phyloP scores from a whole-genome alignment of 1,140 invertebrate species.

The Pseudomyrmex gracilis region DNA sequence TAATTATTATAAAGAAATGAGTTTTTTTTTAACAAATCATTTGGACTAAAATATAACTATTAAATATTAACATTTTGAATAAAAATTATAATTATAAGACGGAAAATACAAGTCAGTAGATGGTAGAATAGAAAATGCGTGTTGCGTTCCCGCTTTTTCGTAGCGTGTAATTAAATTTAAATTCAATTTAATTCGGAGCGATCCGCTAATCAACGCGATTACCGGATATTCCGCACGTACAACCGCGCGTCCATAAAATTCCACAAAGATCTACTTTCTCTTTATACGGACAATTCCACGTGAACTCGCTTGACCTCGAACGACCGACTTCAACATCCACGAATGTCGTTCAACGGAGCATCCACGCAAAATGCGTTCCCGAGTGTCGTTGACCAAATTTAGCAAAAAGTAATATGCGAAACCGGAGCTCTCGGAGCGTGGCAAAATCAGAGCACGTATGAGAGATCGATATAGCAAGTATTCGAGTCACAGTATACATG shows the following conservation, averaged over 20 bases:
- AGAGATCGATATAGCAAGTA: constrained; percentile 2
- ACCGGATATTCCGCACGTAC: constrained; percentile 11
- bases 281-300: constrained; percentile 73
- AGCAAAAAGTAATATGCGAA: constrained; percentile 33
- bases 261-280: constrained; percentile 73
- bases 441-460: constrained; percentile 1
- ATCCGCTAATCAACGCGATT: constrained; percentile 24
- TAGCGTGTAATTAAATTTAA: constrained; percentile 16
- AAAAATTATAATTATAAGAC: neutral
- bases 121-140: neutral
- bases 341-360: constrained; percentile 76
- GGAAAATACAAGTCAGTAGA: constrained; percentile 2
- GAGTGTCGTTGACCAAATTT: constrained; percentile 47
- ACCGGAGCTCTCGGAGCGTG: constrained; percentile 1
- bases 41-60: too few relatives aligned
- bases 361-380: constrained; percentile 53
- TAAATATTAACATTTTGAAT: too few relatives aligned
- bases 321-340: constrained; percentile 79
- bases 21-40: too few relatives aligned
- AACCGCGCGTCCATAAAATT: constrained; percentile 54
- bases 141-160: neutral
- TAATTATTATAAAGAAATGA: too few relatives aligned
- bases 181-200: constrained; percentile 25
- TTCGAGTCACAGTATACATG: neutral
- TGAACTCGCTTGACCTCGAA: constrained; percentile 78